These are phyloP conservation scores for Syncerus caffer DNA, from an alignment of 2,797 vertebrate genomes.

Conservation along the genomic window DNA sequence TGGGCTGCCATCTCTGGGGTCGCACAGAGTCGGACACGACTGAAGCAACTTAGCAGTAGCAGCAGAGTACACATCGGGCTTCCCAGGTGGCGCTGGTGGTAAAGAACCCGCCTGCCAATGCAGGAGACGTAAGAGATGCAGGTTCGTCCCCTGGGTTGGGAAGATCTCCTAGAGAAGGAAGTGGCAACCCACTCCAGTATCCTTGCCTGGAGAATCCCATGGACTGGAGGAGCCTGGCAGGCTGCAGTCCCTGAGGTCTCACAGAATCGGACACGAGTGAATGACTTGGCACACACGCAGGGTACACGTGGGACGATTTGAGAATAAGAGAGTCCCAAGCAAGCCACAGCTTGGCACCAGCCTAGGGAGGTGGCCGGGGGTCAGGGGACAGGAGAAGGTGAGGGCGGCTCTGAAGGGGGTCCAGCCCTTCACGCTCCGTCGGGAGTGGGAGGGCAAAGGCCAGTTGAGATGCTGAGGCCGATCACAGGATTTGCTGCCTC, in stretches of 20 bases:
- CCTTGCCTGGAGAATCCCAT: neutral
- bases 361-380: fast-evolving
- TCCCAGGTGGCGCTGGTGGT: neutral
- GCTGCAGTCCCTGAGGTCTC: neutral
- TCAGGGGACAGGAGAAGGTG: neutral
- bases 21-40: fast-evolving
- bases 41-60: too few relatives aligned
- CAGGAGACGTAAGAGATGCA: fast-evolving
- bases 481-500: neutral
- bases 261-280: fast-evolving
- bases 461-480: neutral
- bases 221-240: neutral
- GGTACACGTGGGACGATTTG: fast-evolving
- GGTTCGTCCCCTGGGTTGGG: too few relatives aligned
- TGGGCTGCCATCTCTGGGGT: too few relatives aligned
- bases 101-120: fast-evolving
- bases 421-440: neutral
- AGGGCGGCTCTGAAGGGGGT: neutral
- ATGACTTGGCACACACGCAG: neutral
- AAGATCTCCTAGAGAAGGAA: neutral
- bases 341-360: neutral
- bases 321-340: neutral
- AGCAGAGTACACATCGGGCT: fast-evolving
- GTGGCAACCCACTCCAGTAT: neutral
- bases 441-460: neutral